Base-by-base conservation (phyloP, 2,888 invertebrate species). In the Leptarthrus brevirostris region DNA sequence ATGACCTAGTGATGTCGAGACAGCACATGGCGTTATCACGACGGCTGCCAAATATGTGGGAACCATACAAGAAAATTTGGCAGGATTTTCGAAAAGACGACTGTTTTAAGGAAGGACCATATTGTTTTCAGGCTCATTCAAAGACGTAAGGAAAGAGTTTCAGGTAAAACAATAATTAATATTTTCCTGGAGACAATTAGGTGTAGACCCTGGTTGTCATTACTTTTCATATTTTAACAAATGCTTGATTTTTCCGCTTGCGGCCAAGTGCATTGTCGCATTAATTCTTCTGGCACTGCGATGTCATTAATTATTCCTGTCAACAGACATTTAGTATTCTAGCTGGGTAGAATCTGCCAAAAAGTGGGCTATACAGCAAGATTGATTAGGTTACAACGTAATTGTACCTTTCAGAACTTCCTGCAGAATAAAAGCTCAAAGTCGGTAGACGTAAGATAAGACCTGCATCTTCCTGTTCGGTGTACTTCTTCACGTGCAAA, bases 1-100 rank as follows among this genome's bases (percentile, higher is more conserved):
- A 36, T 58, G 58, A 58, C 58, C 58, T 58, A 58, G 36, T 58
- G 18, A 34, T 26, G 58, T 18, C 36, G 58, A 58, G 58, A 58
- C 36, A 58, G 36, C 36, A 64, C 44, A 64, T 47, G 64, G 64
- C 44, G 16, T n/a, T 64, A 24, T 64, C 64, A 47, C n/a, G 10
- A 36, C 47, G 0, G 16, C 10, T 64, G 64, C 64, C 64, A 64
- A 64, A 47, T 64, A 22, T 47, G 64, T 44, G 64, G 64, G 44
- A 6, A 16, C 5, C 24, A 18, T 14, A 24, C 24, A 64, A 40
- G 64, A 64, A 64, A 20, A 22, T 24, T 24, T 64, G 64, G 64
- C 64, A 47, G 6, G 3, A 36, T 2, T 34, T 10, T 14, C 54
- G 14, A 16, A 16, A 30, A 26, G 56, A 14, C 16, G 16, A 1